These are phyloP conservation scores for Palythoa heliodiscus DNA, from an alignment of 92 coral and sea anemone species.

Conservation along the genomic window DNA sequence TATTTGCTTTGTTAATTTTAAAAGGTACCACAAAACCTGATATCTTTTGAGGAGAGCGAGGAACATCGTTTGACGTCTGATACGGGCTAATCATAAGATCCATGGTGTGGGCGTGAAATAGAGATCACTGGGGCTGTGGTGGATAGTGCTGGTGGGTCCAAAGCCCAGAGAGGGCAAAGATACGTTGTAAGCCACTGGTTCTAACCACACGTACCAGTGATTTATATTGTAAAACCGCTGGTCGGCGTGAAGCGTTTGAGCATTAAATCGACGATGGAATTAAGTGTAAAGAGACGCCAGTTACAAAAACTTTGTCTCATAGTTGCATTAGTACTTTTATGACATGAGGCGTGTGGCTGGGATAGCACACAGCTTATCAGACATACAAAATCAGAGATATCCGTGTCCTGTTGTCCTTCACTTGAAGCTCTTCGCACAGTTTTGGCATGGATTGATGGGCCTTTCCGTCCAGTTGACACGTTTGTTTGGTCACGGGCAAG, in stretches of 20 bases:
- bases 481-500: not conserved
- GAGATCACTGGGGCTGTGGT: not conserved
- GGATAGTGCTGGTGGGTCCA: not conserved
- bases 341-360: not conserved
- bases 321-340: not conserved
- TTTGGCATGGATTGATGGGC: not conserved
- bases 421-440: not conserved
- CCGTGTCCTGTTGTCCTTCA: not conserved
- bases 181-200: not conserved
- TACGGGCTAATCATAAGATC: not conserved
- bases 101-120: not conserved
- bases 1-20: not conserved
- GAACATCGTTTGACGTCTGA: not conserved
- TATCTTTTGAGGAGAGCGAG: conserved; percentile 17
- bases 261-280: not conserved
- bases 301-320: not conserved
- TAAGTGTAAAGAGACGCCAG: not conserved
- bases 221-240: not conserved
- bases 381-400: not conserved
- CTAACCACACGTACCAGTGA: not conserved
- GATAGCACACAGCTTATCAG: not conserved
- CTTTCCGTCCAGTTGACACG: not conserved
- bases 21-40: conserved; percentile 4
- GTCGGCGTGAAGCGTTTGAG: not conserved
- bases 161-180: not conserved